Evolutionary conservation across 1,140 invertebrate species (phyloP), one percentile per base, ranked within the genome.

Genomic region (Sinella curviseta): DNA sequence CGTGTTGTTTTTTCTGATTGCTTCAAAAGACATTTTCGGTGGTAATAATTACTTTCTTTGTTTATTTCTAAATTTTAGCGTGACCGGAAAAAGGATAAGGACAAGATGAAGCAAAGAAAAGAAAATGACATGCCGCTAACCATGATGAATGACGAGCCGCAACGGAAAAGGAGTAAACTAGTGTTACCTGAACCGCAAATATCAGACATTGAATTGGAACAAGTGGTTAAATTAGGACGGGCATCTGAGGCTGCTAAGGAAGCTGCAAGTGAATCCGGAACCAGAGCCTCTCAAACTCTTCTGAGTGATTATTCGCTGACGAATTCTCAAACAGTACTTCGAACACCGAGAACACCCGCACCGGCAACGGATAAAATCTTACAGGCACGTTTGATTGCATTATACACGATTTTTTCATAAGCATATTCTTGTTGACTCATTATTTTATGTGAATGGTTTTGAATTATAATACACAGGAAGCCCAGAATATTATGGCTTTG

Each of bases 401-500:
- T 48, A 1, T 78, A 70, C 39, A 48, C 17, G 39, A 48, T 48
- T 48, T 48, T 48, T 48, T 8, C 36, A 17, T 31, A 28, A 67
- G 36, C 70, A 76, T 74, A 48, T 35, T 1, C n/a, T n/a, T n/a
- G n/a, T n/a, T n/a, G n/a, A n/a, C n/a, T n/a, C n/a, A n/a, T n/a
- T n/a, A 48, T 48, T 4, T 48, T 8, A 17, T 48, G 39, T 48
- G 39, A 8, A 48, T 48, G 39, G 4, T 48, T 48, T 8, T 48
- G 39, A 48, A 48, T 48, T 8, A 48, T n/a, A n/a, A n/a, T n/a
- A n/a, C 4, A 48, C 17, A 48, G 24, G 97, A 99, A 88, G 97
- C 97, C 0, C 97, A 99, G 86, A 99, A 99, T 87, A 94, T 99
- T 77, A 98, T 99, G 94, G 97, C 97, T 2, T 87, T 99, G 4